Evolutionary conservation across 1,140 invertebrate species (phyloP), one percentile per base, ranked within the genome.

Genomic region (Formica exsecta): DNA sequence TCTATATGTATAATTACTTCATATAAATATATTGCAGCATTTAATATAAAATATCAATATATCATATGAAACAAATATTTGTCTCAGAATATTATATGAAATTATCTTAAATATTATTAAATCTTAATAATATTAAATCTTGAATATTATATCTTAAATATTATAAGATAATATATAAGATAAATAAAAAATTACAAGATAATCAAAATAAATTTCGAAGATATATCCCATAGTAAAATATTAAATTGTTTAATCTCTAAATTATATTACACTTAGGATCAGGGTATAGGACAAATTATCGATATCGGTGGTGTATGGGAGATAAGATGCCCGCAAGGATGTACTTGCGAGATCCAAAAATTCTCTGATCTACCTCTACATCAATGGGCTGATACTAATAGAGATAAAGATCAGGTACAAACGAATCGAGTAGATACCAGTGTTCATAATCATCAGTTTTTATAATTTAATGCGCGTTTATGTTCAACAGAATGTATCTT

Each of bases 321-420:
- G 71, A 89, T 87, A 48, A 87, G 90, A 71, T 94, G 94, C 89
- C 94, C 94, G 32, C 90, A 92, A 44, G 85, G 89, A 65, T 94
- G 93, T 91, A 93, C 92, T 13, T 94, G 94, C 51, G 92, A 93
- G 79, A 90, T 94, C 32, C 89, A 93, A 16, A 91, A 87, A 75
- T 93, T 93, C 66, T 84, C 80, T 6, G 93, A 94, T 83, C 84
- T 94, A 57, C 87, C 94, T 13, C 44, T 94, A 7, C 93, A 94
- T 59, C 93, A 92, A 71, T 94, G 94, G 94, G 71, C 91, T 41
- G 89, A 92, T 77, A 74, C 89, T 22, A 76, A 84, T 25, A 32
- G 19, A 29, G 61, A 48, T 66, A 77, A 76, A 22, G 38, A 90
- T 61, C 70, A 90, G 76, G 89, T 90, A 88, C 36, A 9, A 90